Conservation (phyloP, 2,113 vertebrate species). For the Capra hircus region DNA sequence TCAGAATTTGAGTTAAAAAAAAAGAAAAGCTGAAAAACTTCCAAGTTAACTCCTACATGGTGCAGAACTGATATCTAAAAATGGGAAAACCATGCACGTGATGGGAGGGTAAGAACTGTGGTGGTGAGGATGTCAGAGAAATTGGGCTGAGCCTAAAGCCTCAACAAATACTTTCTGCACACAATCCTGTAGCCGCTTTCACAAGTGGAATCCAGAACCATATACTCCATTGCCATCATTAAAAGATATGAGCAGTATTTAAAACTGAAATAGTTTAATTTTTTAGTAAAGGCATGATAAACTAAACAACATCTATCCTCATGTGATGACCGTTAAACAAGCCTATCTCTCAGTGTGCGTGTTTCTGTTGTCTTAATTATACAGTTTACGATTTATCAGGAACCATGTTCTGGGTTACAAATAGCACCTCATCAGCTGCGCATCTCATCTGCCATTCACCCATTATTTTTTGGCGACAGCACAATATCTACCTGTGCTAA, state of each 20-base stretch:
- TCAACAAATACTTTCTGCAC: neutral
- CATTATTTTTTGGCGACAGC: conserved; percentile 49
- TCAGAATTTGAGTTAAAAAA: neutral
- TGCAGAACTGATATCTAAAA: neutral
- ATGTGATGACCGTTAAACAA: neutral
- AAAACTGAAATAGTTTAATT: neutral
- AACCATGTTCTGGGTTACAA: neutral
- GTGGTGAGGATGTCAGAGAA: neutral
- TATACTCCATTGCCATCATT: neutral
- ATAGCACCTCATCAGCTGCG: neutral
- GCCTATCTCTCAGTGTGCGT: neutral
- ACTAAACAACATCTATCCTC: neutral
- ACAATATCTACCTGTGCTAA: conserved; percentile 53
- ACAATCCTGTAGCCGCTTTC: neutral
- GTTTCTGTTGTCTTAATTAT: conserved; percentile 40
- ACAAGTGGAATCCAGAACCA: neutral
- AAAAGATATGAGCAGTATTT: neutral
- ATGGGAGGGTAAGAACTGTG: neutral
- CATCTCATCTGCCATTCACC: conserved; percentile 44
- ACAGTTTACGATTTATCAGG: neutral
- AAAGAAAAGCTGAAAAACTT: neutral
- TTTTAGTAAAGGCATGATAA: neutral
- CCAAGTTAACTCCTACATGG: neutral
- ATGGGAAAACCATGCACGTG: neutral
- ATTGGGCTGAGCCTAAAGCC: neutral